Evolutionary conservation across 2,888 invertebrate genomes (phyloP).

Genomic region (Caenorhabditis sinica): DNA sequence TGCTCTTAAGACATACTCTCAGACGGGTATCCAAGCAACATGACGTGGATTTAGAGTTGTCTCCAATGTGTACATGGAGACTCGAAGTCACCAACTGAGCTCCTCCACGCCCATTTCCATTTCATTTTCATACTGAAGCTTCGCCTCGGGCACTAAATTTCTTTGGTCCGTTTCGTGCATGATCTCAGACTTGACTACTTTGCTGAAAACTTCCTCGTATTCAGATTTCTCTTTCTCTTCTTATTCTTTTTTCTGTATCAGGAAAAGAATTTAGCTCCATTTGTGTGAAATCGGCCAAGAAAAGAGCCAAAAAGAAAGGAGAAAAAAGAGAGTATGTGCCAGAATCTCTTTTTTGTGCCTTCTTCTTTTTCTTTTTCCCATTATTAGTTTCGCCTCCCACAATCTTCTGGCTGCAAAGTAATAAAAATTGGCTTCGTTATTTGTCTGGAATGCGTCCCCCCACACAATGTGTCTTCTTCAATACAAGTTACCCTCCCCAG

Average conservation of each 20-base stretch:
- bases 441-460: slow-evolving; percentile 58
- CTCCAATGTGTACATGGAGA: slow-evolving; percentile 9
- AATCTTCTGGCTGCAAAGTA: slow-evolving; percentile 45
- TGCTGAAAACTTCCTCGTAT: slow-evolving; percentile 16
- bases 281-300: slow-evolving; percentile 42
- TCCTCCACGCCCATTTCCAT: not conserved
- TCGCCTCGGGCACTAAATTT: slow-evolving; percentile 39
- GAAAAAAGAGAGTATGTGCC: slow-evolving; percentile 36
- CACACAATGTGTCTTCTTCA: slow-evolving; percentile 43
- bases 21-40: slow-evolving; percentile 47
- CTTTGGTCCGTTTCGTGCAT: not conserved
- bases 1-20: not conserved
- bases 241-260: slow-evolving; percentile 2
- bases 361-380: slow-evolving; percentile 19
- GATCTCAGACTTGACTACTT: not conserved
- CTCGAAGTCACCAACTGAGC: not conserved
- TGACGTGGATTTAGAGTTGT: slow-evolving; percentile 22
- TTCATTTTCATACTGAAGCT: not conserved
- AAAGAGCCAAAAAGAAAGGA: not conserved
- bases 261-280: slow-evolving; percentile 29
- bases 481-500: slow-evolving; percentile 38
- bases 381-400: slow-evolving; percentile 65
- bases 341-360: slow-evolving; percentile 27
- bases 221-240: not conserved
- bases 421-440: slow-evolving; percentile 66